These are phyloP conservation scores for Acleris cristana DNA, from an alignment of 2,888 invertebrate species.

Conservation along the genomic window DNA sequence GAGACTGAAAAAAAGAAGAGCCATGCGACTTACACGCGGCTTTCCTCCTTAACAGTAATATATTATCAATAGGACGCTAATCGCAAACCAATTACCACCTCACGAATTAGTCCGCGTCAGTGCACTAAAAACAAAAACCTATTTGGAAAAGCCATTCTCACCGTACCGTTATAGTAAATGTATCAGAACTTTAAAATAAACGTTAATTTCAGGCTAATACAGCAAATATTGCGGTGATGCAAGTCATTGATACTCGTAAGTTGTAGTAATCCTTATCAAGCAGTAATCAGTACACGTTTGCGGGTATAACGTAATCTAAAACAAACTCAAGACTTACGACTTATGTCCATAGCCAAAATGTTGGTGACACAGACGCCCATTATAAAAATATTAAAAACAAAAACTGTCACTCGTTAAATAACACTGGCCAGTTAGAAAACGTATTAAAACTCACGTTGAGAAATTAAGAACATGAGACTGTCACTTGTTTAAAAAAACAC, in stretches of 20 bases:
- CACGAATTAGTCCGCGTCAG: slow-evolving; percentile 18
- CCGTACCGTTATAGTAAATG: slow-evolving; percentile 16
- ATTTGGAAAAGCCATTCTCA: slow-evolving; percentile 24
- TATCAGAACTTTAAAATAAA: slow-evolving; percentile 4
- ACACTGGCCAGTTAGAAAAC: neutral
- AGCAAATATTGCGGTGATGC: neutral
- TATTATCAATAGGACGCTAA: slow-evolving; percentile 1
- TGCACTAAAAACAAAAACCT: slow-evolving; percentile 24
- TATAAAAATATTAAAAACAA: slow-evolving; percentile 43
- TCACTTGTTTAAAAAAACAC: slow-evolving; percentile 2
- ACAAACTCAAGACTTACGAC: slow-evolving; percentile 59
- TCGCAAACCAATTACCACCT: slow-evolving; percentile 9
- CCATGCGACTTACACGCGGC: neutral
- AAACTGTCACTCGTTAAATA: slow-evolving; percentile 3
- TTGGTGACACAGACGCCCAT: slow-evolving; percentile 75
- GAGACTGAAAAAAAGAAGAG: too few species aligned
- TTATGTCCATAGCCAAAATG: slow-evolving; percentile 76
- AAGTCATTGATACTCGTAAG: neutral
- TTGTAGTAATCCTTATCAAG: slow-evolving; percentile 26
- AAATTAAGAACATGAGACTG: too few species aligned
- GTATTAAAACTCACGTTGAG: too few species aligned
- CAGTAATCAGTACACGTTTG: slow-evolving; percentile 31
- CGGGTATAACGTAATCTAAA: slow-evolving; percentile 26
- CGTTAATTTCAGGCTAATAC: slow-evolving; percentile 1
- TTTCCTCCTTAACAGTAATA: neutral